Conservation (phyloP, 2,797 vertebrate species). For the Molothrus aeneus region DNA sequence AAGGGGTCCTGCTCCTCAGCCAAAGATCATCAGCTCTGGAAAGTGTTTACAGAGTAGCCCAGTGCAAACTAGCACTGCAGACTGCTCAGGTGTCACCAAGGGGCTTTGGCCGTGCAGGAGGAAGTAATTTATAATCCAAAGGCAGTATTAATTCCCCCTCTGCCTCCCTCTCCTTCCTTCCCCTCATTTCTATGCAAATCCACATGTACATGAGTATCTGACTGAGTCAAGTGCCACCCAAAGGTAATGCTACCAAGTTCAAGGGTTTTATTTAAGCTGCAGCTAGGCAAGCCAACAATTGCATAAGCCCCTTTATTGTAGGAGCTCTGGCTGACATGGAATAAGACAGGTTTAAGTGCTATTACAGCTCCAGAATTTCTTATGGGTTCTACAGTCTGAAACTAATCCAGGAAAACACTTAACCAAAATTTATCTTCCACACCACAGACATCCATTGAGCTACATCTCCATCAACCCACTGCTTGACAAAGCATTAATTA, state of each 20-base stretch:
- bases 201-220: fast-evolving
- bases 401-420: background rate
- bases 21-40: background rate
- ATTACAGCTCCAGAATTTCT: background rate
- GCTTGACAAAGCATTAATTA: background rate
- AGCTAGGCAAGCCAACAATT: background rate
- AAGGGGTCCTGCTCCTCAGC: background rate
- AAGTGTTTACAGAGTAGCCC: background rate
- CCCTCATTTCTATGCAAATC: background rate
- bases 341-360: background rate
- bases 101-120: background rate
- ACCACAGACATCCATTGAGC: background rate
- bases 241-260: background rate
- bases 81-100: background rate
- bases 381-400: background rate
- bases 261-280: background rate
- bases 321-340: background rate
- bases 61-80: background rate
- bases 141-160: background rate
- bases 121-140: background rate
- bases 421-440: background rate
- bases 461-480: background rate
- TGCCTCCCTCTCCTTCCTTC: background rate
- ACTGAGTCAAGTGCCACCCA: background rate
- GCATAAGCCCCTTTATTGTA: background rate